Base-by-base conservation (phyloP, 2,113 vertebrate genomes). In the Petaurus breviceps region DNA sequence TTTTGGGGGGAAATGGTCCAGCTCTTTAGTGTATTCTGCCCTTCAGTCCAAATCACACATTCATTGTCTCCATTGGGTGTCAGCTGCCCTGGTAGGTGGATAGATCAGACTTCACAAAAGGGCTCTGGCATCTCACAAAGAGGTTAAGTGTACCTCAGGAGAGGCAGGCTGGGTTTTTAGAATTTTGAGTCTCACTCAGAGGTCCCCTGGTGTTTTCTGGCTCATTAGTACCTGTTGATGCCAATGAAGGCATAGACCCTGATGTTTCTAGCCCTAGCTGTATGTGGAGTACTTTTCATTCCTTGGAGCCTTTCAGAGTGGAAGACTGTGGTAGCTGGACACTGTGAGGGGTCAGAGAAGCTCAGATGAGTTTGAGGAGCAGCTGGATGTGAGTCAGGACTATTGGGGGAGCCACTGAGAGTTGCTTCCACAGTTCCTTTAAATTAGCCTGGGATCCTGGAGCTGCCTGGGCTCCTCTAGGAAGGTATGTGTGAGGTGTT, bases 401-500 rank as follows among this genome's bases (percentile, higher is more conserved):
- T 89, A n/a, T n/a, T 90, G 53, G 28, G 92, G 50, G 2, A 49
- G 16, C 12, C 3, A 37, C 61, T 37, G 61, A 68, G 61, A 68
- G 14, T 68, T 93, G 14, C 12, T 96, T 94, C 24, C 43, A 96
- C 16, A 96, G 51, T 93, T 9, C 51, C 90, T 92, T 90, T 93
- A 37, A 90, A 0, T 95, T 22, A 95, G 1, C n/a, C n/a, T 89
- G 10, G 25, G 50, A 96, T 26, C 90, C n/a, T 68, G 31, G 31
- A 84, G 16, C 68, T 84, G 19, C 16, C n/a, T 7, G 16, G 68
- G 31, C 16, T 77, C 31, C 37, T 77, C 37, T n/a, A 31, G 49
- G 46, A 61, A 68, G 57, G 52, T 3, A 23, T 77, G 43, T 24
- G 2, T 68, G 93, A 54, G 37, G 43, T n/a, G 43, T 84, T 84